Percentiles rank a stretch among this genome's conserved stretches.
These are phyloP conservation scores for Chlorops oryzae DNA, from an alignment of 1,140 invertebrate species.

Conservation along the genomic window DNA sequence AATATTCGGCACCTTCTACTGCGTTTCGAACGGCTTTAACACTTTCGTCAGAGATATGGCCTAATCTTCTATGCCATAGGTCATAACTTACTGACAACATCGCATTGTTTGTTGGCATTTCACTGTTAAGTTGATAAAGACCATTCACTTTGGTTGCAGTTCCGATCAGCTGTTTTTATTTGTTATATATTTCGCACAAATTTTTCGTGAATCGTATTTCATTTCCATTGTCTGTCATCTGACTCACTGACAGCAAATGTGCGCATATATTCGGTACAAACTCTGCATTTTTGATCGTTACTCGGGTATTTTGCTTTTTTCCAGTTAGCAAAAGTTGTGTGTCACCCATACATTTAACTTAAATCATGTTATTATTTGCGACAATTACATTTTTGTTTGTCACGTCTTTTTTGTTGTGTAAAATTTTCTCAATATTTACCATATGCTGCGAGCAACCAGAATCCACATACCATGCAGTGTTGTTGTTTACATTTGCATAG, in stretches of 20 bases:
- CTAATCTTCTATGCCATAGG: constrained; percentile 17
- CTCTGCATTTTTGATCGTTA: constrained; percentile 6
- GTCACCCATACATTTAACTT: constrained; percentile 7
- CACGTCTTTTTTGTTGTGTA: background rate
- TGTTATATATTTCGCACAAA: constrained; percentile 19
- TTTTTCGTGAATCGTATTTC: background rate
- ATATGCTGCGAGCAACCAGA: constrained; percentile 1
- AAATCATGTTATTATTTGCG: constrained; percentile 10
- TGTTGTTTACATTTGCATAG: background rate
- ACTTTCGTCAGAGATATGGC: constrained; percentile 15
- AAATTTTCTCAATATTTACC: background rate
- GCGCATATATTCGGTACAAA: constrained; percentile 6
- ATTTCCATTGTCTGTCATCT: constrained; percentile 1
- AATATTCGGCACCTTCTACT: background rate
- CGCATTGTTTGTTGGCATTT: background rate
- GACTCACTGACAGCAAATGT: constrained; percentile 10
- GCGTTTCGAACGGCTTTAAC: constrained; percentile 5
- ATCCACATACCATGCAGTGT: constrained; percentile 3
- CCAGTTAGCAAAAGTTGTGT: background rate
- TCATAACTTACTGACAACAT: constrained; percentile 5
- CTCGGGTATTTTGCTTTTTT: background rate
- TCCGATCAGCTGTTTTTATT: background rate
- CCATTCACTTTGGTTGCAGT: constrained; percentile 6
- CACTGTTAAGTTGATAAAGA: constrained; percentile 4
- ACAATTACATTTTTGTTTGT: constrained; percentile 6